phyloP scores from a whole-genome alignment of 2,888 invertebrate species.

The Allolobophora icterica region DNA sequence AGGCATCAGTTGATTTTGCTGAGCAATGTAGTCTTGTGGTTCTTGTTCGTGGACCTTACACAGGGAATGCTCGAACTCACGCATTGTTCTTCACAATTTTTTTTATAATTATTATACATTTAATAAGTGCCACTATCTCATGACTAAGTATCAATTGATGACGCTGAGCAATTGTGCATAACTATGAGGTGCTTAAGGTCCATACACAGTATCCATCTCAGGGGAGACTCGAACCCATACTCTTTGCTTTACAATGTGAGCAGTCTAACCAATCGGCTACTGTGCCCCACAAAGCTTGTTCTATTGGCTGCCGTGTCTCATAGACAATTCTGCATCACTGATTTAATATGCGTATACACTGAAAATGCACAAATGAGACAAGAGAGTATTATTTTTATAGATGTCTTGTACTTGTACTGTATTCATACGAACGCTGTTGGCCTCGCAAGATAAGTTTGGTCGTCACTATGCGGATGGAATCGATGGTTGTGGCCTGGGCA shows the following conservation, averaged over 20 bases:
- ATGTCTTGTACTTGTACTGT: neutral
- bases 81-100: neutral
- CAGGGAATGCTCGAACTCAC: no score
- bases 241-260: neutral
- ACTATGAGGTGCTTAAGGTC: no score
- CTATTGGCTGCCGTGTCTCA: no score
- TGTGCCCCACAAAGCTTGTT: no score
- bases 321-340: neutral
- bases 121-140: no score
- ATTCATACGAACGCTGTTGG: neutral
- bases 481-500: constrained; percentile 2
- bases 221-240: neutral
- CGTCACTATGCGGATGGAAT: constrained; percentile 5
- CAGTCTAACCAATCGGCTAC: neutral
- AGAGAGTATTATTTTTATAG: neutral
- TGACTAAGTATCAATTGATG: no score
- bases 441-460: constrained; percentile 18
- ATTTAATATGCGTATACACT: neutral
- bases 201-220: no score
- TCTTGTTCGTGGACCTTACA: no score
- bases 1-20: no score
- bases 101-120: neutral
- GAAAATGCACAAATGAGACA: neutral
- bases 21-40: no score
- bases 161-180: no score